Evolutionary conservation across 2,113 vertebrate genomes (phyloP).

Genomic region (Piaya cayana): DNA sequence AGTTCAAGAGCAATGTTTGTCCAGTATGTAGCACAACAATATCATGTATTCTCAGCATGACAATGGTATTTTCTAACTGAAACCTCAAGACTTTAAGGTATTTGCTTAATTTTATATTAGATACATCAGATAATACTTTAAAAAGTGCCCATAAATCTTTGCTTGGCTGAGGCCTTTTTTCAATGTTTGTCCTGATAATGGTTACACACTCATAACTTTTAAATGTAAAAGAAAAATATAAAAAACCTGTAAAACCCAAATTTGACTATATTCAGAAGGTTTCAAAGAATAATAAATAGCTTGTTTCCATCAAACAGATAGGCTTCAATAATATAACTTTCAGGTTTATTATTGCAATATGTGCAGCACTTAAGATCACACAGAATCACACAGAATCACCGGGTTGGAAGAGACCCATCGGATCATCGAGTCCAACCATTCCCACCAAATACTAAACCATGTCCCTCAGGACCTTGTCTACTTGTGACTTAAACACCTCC

Average conservation of each 20-base stretch:
- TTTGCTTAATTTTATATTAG: background rate
- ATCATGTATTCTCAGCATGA: background rate
- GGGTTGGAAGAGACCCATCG: no score
- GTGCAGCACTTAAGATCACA: no score
- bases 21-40: background rate
- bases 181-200: background rate
- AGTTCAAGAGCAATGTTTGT: background rate
- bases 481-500: no score
- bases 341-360: background rate
- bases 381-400: no score
- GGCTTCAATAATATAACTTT: background rate
- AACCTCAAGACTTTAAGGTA: background rate
- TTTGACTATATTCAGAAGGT: background rate
- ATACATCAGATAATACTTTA: background rate
- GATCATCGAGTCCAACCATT: no score
- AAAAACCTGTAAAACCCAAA: background rate
- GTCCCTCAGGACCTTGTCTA: no score
- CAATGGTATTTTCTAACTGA: background rate
- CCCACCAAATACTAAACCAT: no score
- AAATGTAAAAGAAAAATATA: background rate
- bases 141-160: background rate
- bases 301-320: background rate
- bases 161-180: background rate
- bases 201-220: background rate
- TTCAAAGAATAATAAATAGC: background rate